These are phyloP conservation scores for Suricata suricatta DNA, from an alignment of 2,113 vertebrate species.

Conservation along the genomic window DNA sequence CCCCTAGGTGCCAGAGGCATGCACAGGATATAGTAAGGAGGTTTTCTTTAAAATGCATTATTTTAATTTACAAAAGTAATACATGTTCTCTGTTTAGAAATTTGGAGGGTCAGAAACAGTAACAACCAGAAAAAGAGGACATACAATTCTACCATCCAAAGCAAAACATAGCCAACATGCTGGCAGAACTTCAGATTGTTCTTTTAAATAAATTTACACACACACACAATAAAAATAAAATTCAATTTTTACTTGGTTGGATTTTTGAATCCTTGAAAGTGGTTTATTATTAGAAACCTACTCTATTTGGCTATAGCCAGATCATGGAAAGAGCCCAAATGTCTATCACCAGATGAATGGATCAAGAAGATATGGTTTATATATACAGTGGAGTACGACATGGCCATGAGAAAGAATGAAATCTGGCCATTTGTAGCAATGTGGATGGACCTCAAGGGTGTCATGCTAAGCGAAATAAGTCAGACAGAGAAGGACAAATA, in stretches of 20 bases:
- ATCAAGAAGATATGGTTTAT: no score
- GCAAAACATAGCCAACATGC: background rate
- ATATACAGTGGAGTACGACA: no score
- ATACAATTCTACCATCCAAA: background rate
- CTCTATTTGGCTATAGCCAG: background rate
- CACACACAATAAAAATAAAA: background rate
- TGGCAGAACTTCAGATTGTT: background rate
- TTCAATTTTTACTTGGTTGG: background rate
- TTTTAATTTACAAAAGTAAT: slow-evolving; percentile 53
- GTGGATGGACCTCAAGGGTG: no score
- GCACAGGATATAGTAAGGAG: background rate
- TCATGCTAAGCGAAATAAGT: no score
- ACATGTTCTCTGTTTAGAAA: slow-evolving; percentile 14
- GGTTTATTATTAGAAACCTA: background rate
- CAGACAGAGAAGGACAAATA: no score
- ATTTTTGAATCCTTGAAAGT: slow-evolving; percentile 13
- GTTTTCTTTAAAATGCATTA: background rate
- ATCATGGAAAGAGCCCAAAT: no score
- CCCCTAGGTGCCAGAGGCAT: background rate
- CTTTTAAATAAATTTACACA: background rate
- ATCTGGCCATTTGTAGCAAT: no score
- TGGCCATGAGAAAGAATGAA: no score
- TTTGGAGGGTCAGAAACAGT: background rate
- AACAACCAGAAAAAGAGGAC: background rate
- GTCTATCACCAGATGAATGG: no score